Evolutionary conservation across 2,113 vertebrate species (phyloP), one percentile per base, ranked within the genome.

Genomic region (Lepisosteus osseus): DNA sequence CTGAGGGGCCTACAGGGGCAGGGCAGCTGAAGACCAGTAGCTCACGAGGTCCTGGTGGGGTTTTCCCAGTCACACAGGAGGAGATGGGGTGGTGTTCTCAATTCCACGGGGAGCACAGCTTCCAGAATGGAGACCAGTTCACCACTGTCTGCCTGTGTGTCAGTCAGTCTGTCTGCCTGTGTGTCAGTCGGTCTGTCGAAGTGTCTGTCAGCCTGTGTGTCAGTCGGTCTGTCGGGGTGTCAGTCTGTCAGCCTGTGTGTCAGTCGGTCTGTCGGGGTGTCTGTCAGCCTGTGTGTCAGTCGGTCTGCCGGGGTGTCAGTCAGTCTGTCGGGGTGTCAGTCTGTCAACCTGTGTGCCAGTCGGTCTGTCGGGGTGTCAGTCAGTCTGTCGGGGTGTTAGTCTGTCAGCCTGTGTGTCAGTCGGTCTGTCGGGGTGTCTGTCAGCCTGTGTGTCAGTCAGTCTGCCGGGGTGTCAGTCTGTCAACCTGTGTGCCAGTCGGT

Each of bases 401-500:
- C 11, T 17, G 41, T 63, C 41, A 7, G 0, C 3, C 41, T 3
- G 61, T 63, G n/a, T 63, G 61, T 29, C 29, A 1, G 41, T 15
- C 12, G 0, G 12, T n/a, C 8, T 63, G 65, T 41, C 57, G 41
- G 61, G 15, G 13, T 69, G 56, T 7, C 1, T 61, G 68, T 61
- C 55, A 42, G 47, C 51, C 43, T 17, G 3, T 13, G 70, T 67
- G 63, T 55, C 61, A 54, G 1, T 65, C 65, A 11, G 40, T 67
- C 67, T 47, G 62, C 65, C 62, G 17, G 57, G 62, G 29, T 44
- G 6, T 67, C 54, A 75, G 65, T 69, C 54, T 51, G 67, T 71
- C 13, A 44, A 54, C 51, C 63, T 68, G 65, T 77, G 68, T 68
- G 72, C 74, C 54, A 67, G 54, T 72, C 54, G 73, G 56, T 69